A percentile compares a stretch with the other conserved stretches of the same genome.
Evolutionary conservation across 2,113 vertebrate species (phyloP).

Genomic region (Calyptommatus sinebrachiatus): DNA sequence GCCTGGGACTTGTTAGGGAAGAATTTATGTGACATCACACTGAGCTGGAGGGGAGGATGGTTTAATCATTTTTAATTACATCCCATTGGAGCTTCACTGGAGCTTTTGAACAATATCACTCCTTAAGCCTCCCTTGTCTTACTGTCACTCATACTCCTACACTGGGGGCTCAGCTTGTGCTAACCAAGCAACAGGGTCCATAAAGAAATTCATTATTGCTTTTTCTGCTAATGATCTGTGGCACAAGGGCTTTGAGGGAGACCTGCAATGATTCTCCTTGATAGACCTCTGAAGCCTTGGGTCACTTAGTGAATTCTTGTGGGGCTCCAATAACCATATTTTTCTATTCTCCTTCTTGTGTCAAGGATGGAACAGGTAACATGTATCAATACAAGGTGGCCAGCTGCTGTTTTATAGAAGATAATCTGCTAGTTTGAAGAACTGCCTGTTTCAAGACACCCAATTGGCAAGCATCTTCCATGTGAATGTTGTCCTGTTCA

Average conservation of each 20-base stretch:
- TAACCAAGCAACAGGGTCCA: not conserved
- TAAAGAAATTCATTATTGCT: conserved; percentile 27
- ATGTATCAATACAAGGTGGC: not conserved
- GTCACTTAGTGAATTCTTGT: conserved; percentile 4
- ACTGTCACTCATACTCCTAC: conserved; percentile 34
- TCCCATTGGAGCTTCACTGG: conserved; percentile 27
- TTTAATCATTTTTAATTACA: conserved; percentile 39
- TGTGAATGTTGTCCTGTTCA: no score
- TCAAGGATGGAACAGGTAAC: not conserved
- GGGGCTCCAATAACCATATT: not conserved
- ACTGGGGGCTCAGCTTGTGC: conserved; percentile 1
- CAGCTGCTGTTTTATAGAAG: no score
- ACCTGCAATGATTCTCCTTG: not conserved
- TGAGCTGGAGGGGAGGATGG: conserved; percentile 14
- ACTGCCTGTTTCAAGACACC: no score
- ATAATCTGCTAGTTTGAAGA: no score
- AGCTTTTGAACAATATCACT: conserved; percentile 20
- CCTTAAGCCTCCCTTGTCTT: conserved; percentile 15
- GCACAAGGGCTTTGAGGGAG: not conserved
- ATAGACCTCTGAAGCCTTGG: not conserved
- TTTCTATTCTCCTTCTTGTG: not conserved
- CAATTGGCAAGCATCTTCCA: no score
- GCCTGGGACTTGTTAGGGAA: conserved; percentile 42
- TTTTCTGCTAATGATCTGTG: conserved; percentile 25
- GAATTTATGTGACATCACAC: conserved; percentile 41